A percentile compares a stretch with the other conserved stretches of the same genome.
Evolutionary conservation across 2,797 vertebrate species (phyloP).

Genomic region (Phrynocephalus guinanensis): DNA sequence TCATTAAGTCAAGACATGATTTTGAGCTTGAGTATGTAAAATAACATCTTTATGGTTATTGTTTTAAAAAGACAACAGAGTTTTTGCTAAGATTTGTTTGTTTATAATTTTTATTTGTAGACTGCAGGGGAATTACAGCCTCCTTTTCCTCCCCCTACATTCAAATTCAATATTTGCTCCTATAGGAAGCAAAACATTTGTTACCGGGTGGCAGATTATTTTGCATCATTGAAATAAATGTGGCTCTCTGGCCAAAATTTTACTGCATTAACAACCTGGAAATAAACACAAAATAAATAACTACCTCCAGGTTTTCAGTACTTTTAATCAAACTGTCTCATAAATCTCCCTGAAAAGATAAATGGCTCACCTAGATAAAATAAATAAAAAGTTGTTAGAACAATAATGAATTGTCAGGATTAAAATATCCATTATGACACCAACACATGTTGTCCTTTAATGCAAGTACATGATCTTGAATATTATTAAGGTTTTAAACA

Average conservation of each 20-base stretch:
- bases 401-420: slow-evolving; percentile 71
- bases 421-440: slow-evolving; percentile 72
- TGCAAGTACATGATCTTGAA: slow-evolving; percentile 74
- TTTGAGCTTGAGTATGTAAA: background rate
- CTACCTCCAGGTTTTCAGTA: slow-evolving; percentile 39
- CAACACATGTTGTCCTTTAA: slow-evolving; percentile 71
- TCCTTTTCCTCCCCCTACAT: slow-evolving; percentile 17
- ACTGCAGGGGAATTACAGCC: background rate
- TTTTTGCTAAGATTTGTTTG: slow-evolving; percentile 5
- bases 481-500: slow-evolving; percentile 76
- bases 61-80: background rate
- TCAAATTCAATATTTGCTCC: slow-evolving; percentile 45
- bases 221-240: slow-evolving; percentile 46
- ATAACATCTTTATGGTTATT: background rate
- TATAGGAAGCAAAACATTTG: slow-evolving; percentile 7
- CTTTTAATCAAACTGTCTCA: slow-evolving; percentile 53
- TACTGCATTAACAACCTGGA: slow-evolving; percentile 45
- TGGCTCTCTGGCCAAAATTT: slow-evolving; percentile 14
- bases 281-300: slow-evolving; percentile 56
- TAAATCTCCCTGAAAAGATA: slow-evolving; percentile 68
- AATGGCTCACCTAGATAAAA: slow-evolving; percentile 65
- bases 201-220: slow-evolving; percentile 39
- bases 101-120: slow-evolving; percentile 18
- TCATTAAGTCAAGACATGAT: background rate
- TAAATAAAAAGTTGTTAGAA: slow-evolving; percentile 59